Evolutionary conservation across 37 sponge, comb jelly and placozoan species (phyloP).

Genomic region (Cladorhizidae sp.): DNA sequence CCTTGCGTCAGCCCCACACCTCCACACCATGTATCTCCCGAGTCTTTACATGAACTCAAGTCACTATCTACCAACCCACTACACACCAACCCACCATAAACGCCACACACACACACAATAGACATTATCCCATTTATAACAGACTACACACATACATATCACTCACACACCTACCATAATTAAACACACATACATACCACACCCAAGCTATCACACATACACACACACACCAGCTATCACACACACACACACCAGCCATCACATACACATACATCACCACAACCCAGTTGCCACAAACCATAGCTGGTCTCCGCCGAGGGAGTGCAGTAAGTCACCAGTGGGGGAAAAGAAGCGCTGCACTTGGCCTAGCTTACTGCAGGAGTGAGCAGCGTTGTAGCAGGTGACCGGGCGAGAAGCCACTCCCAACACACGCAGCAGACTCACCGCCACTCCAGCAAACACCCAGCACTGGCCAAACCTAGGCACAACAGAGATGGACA

Average conservation of each 20-base stretch:
- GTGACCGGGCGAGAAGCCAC: conserved; percentile 80
- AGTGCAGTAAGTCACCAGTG: conserved; percentile 55
- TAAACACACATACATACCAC: too few species aligned
- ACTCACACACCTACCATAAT: too few species aligned
- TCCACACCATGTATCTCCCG: background rate
- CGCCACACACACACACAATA: too few species aligned
- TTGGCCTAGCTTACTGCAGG: conserved; percentile 29
- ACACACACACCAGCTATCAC: too few species aligned
- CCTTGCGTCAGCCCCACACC: background rate
- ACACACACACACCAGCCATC: too few species aligned
- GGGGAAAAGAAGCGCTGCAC: conserved; percentile 62
- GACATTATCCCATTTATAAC: too few species aligned
- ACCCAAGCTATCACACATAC: too few species aligned
- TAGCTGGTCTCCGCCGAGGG: conserved; percentile 29
- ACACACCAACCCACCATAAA: too few species aligned
- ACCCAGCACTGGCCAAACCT: conserved; percentile 89
- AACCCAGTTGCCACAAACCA: conserved; percentile 42
- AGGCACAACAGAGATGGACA: background rate
- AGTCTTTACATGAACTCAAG: too few species aligned
- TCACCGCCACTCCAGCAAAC: conserved; percentile 75
- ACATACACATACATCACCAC: too few species aligned
- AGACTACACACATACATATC: too few species aligned
- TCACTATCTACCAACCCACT: too few species aligned
- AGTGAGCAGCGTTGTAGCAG: conserved; percentile 78
- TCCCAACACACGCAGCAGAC: conserved; percentile 74